Evolutionary conservation across 1,140 invertebrate genomes (phyloP), one percentile per base, ranked within the genome.

Genomic region (Formica exsecta): DNA sequence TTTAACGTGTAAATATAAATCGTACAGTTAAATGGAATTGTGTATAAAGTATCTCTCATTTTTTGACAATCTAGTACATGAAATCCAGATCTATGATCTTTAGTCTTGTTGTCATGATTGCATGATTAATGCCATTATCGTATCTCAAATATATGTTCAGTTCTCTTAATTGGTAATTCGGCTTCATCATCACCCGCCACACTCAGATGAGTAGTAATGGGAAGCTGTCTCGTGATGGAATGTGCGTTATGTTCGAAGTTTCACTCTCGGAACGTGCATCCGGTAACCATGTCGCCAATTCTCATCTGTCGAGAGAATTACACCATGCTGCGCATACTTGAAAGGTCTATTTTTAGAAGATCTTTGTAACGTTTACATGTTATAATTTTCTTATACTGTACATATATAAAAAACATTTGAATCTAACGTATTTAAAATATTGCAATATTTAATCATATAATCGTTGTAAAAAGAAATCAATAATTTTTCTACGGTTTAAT

Each of bases 181-280:
- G 22, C 51, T 59, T 71, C 22, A 81, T 59, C 76, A 71, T 59
- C 77, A 29, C 3, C 19, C 51, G n/a, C 16, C 36, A 3, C 29
- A 29, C 9, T 79, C 19, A 80, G 22, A 80, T 80, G 22, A 75
- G 44, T 77, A 32, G 38, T 59, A 77, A 85, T 66, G 66, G 44
- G 54, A 62, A 73, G 68, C n/a, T 57, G 62, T 4, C 54, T 85
- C 68, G 66, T 75, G 79, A 90, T 61, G 85, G 74, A 85, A 90
- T 71, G 88, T 74, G 19, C 44, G 41, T 70, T 44, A 51, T 64
- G 85, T 76, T 48, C 32, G 13, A 77, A 87, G 73, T 89, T 90
- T 87, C 19, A 32, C 57, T 90, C 79, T 54, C 68, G 79, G 84
- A 89, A 87, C 64, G 77, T 74, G 48, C 62, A 89, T 86, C 77